These are phyloP conservation scores for Diglossa cyanea DNA, from an alignment of 2,797 vertebrate genomes.

Conservation along the genomic window DNA sequence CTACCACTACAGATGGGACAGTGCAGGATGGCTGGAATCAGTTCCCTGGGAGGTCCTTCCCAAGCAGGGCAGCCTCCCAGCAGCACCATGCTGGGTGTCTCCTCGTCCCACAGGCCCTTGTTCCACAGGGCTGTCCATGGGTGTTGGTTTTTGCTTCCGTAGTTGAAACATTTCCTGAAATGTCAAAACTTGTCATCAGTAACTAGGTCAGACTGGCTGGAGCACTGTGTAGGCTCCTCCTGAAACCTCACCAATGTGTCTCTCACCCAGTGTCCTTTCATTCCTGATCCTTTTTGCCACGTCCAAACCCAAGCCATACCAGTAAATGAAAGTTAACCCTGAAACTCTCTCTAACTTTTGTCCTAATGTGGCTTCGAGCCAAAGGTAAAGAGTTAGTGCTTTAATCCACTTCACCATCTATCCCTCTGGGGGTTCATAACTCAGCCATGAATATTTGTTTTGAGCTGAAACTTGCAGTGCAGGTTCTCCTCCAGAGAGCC, in stretches of 20 bases:
- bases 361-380: background rate
- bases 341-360: conserved; percentile 19
- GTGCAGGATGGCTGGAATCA: background rate
- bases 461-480: conserved; percentile 60
- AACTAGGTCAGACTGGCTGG: conserved; percentile 1
- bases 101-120: background rate
- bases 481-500: conserved; percentile 41
- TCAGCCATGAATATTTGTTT: conserved; percentile 64
- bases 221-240: background rate
- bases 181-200: background rate
- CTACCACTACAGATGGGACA: accelerated
- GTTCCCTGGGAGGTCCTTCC: background rate
- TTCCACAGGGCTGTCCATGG: background rate
- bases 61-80: background rate
- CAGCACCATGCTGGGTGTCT: background rate
- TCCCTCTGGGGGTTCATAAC: conserved; percentile 62
- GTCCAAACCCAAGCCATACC: background rate
- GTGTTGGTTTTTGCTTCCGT: background rate
- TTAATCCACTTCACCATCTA: conserved; percentile 53
- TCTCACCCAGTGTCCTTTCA: background rate
- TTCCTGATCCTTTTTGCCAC: background rate
- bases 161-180: conserved; percentile 9
- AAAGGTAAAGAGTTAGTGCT: conserved; percentile 27
- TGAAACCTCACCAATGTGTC: background rate
- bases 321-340: background rate